Evolutionary conservation across 2,888 invertebrate species (phyloP).

Genomic region (Amiota communis): DNA sequence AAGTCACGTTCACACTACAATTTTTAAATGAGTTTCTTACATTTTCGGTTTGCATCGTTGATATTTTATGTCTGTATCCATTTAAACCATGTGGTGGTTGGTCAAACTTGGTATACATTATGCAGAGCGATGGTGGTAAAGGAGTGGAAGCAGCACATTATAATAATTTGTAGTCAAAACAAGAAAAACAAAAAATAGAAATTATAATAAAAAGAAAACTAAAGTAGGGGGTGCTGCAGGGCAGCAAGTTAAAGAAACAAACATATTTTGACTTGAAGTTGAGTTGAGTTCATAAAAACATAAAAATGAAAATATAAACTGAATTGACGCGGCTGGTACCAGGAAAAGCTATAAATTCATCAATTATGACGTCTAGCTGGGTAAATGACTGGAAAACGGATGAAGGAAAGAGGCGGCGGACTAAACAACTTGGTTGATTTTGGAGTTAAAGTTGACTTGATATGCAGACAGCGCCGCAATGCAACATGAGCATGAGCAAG

Average conservation of each 20-base stretch:
- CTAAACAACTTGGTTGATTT: conserved; percentile 16
- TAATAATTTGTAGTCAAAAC: conserved; percentile 27
- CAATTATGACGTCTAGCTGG: conserved; percentile 59
- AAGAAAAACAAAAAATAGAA: conserved; percentile 1
- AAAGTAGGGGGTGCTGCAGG: background rate
- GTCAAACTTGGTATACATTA: background rate
- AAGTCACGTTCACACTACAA: conserved; percentile 63
- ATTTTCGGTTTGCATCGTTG: conserved; percentile 55
- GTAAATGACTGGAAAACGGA: conserved; percentile 44
- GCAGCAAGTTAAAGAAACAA: background rate
- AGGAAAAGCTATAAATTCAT: conserved; percentile 64
- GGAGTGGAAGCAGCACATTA: background rate
- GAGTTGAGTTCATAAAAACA: conserved; percentile 21
- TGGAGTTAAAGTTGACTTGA: conserved; percentile 6
- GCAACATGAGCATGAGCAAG: background rate
- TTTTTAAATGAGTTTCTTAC: conserved; percentile 57
- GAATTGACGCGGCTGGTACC: conserved; percentile 42
- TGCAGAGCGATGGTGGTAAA: background rate
- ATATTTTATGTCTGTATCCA: background rate
- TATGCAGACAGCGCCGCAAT: conserved; percentile 19
- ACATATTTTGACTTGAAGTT: background rate
- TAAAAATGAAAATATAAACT: background rate
- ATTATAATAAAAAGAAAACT: background rate
- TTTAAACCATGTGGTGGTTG: background rate
- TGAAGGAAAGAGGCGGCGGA: no score